These are phyloP conservation scores for Acromyrmex heyeri DNA, from an alignment of 1,140 invertebrate species.

Conservation along the genomic window DNA sequence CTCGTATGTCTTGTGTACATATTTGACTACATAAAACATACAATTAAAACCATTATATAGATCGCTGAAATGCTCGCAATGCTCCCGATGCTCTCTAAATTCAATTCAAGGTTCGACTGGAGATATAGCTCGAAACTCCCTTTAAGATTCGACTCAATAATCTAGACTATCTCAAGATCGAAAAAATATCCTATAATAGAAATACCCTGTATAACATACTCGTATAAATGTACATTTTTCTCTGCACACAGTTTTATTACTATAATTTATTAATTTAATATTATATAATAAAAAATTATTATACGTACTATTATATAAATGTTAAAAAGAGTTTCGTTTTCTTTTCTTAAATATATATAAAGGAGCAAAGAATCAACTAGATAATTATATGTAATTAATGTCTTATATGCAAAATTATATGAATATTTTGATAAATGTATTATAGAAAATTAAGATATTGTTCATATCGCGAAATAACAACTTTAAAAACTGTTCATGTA, in stretches of 20 bases:
- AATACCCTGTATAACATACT: background rate
- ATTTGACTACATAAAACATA: too few species aligned
- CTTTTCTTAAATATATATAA: constrained; percentile 2
- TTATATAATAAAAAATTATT: constrained; percentile 25
- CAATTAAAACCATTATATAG: too few species aligned
- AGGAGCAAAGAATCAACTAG: background rate
- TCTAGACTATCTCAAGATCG: background rate
- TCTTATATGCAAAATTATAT: background rate
- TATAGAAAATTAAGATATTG: background rate
- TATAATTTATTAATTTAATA: constrained; percentile 23
- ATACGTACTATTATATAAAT: constrained; percentile 2
- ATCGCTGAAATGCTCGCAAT: too few species aligned
- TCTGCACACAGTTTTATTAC: background rate
- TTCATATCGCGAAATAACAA: background rate
- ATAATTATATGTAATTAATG: background rate
- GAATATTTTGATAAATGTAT: background rate
- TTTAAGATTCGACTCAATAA: too few species aligned
- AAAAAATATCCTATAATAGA: background rate
- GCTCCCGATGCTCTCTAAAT: too few species aligned
- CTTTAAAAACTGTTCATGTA: background rate
- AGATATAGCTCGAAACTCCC: too few species aligned
- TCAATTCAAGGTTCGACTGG: too few species aligned
- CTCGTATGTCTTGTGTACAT: too few species aligned
- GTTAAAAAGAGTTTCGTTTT: background rate
- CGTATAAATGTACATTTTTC: background rate